Base-by-base conservation (phyloP, 53 echinoderm and acorn worm genomes). In the Stichopus horrens region DNA sequence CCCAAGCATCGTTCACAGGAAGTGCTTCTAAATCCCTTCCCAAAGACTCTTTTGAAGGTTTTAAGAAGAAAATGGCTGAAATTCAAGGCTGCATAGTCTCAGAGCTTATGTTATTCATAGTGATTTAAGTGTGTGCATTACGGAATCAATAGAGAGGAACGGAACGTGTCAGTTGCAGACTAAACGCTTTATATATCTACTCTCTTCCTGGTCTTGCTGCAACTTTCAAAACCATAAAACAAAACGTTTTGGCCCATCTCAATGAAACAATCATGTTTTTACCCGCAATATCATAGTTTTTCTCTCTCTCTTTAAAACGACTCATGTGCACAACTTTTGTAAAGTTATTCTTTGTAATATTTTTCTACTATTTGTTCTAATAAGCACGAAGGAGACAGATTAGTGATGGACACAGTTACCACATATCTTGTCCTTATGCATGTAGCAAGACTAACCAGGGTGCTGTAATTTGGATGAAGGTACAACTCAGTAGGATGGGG, bases 291-390 rank as follows among this genome's bases (percentile, higher is more conserved):
- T 63, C 11, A 63, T 8, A 63, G 4, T 16, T 63, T 10, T 7
- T 13, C 5, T 63, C 63, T 63, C 63, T 13, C 5, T 63, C 63
- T 63, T 16, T 13, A 16, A 13, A 63, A 63, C 10, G 63, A 9
- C 16, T 63, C 63, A 63, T 63, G 63, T 63, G 63, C 63, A 63
- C 63, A 63, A 63, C 53, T 53, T 78, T 51, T 79, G 53, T 52
- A 79, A 79, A 79, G 79, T 55, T 52, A 79, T 79, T 54, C 79
- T 79, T 53, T 79, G 55, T 79, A 56, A 79, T 79, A 79, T 79
- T 79, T 79, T 79, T 79, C 79, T 79, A 79, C 79, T 53, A 79
- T 79, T 79, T 79, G 37, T 37, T 37, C 37, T 37, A 37, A 37
- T 37, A 37, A 37, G 37, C 37, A 37, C 2, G 37, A 37, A 37